Evolutionary conservation across 2,113 vertebrate genomes (phyloP).

Genomic region (Lepidothrix coronata): DNA sequence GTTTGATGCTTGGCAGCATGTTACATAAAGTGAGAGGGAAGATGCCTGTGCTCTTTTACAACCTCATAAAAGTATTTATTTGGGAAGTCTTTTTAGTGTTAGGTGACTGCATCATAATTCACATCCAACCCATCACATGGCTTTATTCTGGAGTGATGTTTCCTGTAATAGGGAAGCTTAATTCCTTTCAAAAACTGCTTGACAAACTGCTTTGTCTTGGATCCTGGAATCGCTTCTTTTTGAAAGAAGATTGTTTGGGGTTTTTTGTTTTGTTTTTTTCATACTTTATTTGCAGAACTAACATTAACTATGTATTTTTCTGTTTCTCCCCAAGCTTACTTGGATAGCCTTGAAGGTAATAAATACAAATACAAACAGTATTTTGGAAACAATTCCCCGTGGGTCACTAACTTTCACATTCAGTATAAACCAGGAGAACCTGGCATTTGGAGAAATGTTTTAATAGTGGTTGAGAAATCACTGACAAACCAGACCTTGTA

Average conservation of each 20-base stretch:
- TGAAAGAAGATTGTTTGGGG: slow-evolving; percentile 24
- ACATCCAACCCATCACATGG: neutral
- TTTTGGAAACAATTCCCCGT: slow-evolving; percentile 55
- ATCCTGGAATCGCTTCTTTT: neutral
- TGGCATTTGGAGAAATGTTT: neutral
- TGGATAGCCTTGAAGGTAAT: slow-evolving; percentile 99
- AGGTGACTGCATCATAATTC: neutral
- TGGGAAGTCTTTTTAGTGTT: neutral
- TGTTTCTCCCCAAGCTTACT: slow-evolving; percentile 94
- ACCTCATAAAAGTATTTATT: neutral
- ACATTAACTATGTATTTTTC: slow-evolving; percentile 80
- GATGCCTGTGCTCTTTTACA: neutral
- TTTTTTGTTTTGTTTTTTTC: neutral
- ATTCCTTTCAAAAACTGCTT: neutral
- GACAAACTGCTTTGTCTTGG: neutral
- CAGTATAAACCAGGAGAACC: neutral
- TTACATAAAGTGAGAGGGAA: neutral
- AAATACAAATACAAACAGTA: slow-evolving; percentile 72
- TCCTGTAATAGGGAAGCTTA: neutral
- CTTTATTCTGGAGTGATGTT: neutral
- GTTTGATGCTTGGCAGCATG: neutral
- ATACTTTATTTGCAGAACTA: slow-evolving; percentile 59
- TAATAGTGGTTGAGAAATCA: neutral
- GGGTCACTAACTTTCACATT: slow-evolving; percentile 47
- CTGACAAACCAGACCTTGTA: neutral